Percentiles rank a stretch among this genome's conserved stretches.
phyloP scores from a whole-genome alignment of 1,140 invertebrate species.

The Rhopalosiphum padi region DNA sequence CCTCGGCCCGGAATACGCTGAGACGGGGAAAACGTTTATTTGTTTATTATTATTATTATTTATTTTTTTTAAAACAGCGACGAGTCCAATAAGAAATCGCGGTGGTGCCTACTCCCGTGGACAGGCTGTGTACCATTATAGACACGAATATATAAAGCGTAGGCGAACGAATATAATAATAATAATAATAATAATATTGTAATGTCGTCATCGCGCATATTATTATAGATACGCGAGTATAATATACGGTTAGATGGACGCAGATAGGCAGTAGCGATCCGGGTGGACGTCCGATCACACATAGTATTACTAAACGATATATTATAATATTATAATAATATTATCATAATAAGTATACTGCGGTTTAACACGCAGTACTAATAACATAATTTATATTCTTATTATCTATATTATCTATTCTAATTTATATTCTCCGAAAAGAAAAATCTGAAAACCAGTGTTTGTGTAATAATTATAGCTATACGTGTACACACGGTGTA shows the following conservation, averaged over 20 bases:
- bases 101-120: too few species aligned
- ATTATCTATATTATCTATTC: background rate
- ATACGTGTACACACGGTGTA: background rate
- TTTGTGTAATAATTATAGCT: background rate
- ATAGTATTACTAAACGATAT: background rate
- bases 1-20: too few species aligned
- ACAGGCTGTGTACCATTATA: background rate
- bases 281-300: background rate
- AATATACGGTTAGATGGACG: background rate
- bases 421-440: background rate
- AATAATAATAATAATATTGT: background rate
- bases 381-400: background rate
- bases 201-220: background rate
- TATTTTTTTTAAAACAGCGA: background rate
- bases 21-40: background rate
- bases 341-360: background rate
- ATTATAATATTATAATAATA: background rate
- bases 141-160: background rate
- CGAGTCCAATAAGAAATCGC: background rate
- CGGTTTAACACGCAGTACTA: background rate
- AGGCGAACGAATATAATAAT: slow-evolving; percentile 15
- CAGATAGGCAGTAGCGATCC: background rate
- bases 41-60: background rate
- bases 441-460: background rate
- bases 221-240: background rate